These are phyloP conservation scores for Drosophila athabasca DNA, from an alignment of 1,140 invertebrate genomes.

Conservation along the genomic window DNA sequence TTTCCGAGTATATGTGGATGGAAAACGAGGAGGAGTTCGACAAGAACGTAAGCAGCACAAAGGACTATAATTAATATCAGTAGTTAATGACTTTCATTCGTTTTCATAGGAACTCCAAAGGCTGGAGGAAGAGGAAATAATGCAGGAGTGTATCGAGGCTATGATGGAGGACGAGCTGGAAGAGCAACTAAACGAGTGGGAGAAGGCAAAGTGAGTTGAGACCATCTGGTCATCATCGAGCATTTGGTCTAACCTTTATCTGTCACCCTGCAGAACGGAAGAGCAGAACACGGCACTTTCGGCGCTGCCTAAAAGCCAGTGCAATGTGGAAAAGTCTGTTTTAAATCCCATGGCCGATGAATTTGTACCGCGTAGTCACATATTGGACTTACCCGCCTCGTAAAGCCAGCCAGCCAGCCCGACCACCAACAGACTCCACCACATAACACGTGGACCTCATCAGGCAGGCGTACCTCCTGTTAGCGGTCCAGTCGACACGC, in stretches of 20 bases:
- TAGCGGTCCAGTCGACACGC: slow-evolving; percentile 22
- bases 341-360: slow-evolving; percentile 91
- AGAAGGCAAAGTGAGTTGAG: slow-evolving; percentile 76
- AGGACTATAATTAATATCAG: too few relatives aligned
- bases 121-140: slow-evolving; percentile 93
- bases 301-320: slow-evolving; percentile 79
- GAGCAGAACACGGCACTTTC: slow-evolving; percentile 73
- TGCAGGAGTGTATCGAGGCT: slow-evolving; percentile 93
- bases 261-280: slow-evolving; percentile 56
- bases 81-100: slow-evolving; percentile 1
- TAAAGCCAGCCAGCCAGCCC: slow-evolving; percentile 48
- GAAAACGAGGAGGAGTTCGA: slow-evolving; percentile 95
- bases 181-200: slow-evolving; percentile 82
- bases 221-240: too few relatives aligned
- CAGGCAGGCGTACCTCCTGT: slow-evolving; percentile 16
- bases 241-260: background rate
- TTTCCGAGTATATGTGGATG: slow-evolving; percentile 96
- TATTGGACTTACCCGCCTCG: slow-evolving; percentile 69
- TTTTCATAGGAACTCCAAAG: slow-evolving; percentile 89
- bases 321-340: slow-evolving; percentile 85
- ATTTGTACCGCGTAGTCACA: slow-evolving; percentile 86
- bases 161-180: slow-evolving; percentile 89
- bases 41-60: slow-evolving; percentile 87
- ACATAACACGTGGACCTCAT: slow-evolving; percentile 59
- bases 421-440: slow-evolving; percentile 29